Conservation (phyloP, 2,888 invertebrate species). For the Tanytarsus gracilentus region DNA sequence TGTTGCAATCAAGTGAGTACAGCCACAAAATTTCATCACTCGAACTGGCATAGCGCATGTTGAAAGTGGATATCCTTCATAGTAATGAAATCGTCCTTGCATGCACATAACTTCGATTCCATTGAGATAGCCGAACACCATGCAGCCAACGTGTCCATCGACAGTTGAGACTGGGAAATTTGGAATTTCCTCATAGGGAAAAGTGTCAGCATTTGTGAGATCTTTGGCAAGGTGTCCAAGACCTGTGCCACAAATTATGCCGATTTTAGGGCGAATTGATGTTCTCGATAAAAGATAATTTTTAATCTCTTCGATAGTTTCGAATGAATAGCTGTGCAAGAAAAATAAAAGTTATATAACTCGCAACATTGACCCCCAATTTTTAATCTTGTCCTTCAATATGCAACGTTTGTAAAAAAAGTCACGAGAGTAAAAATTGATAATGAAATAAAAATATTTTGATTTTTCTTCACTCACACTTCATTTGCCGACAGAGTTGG, state of each 20-base stretch:
- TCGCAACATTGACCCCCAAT: too few species aligned
- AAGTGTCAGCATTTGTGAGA: slow-evolving; percentile 57
- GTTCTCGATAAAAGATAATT: slow-evolving; percentile 62
- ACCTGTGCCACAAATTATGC: slow-evolving; percentile 95
- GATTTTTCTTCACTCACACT: not conserved
- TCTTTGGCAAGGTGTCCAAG: slow-evolving; percentile 70
- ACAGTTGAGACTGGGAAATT: slow-evolving; percentile 91
- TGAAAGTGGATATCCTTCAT: slow-evolving; percentile 92
- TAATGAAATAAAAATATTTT: too few species aligned
- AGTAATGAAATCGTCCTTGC: slow-evolving; percentile 96
- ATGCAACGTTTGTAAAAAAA: too few species aligned
- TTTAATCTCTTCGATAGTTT: slow-evolving; percentile 67
- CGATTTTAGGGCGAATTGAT: slow-evolving; percentile 67
- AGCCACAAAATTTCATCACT: slow-evolving; percentile 92
- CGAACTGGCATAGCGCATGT: slow-evolving; percentile 91
- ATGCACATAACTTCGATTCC: slow-evolving; percentile 83
- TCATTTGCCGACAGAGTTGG: not conserved
- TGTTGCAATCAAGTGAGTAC: slow-evolving; percentile 80
- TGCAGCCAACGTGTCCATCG: slow-evolving; percentile 80
- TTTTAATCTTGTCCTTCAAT: too few species aligned
- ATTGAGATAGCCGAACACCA: slow-evolving; percentile 80
- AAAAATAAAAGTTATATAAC: not conserved
- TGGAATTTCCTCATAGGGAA: slow-evolving; percentile 85
- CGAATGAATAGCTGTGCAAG: slow-evolving; percentile 56
- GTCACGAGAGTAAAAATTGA: not conserved